phyloP scores from a whole-genome alignment of 2,113 vertebrate species.

The Pluvianellus socialis region DNA sequence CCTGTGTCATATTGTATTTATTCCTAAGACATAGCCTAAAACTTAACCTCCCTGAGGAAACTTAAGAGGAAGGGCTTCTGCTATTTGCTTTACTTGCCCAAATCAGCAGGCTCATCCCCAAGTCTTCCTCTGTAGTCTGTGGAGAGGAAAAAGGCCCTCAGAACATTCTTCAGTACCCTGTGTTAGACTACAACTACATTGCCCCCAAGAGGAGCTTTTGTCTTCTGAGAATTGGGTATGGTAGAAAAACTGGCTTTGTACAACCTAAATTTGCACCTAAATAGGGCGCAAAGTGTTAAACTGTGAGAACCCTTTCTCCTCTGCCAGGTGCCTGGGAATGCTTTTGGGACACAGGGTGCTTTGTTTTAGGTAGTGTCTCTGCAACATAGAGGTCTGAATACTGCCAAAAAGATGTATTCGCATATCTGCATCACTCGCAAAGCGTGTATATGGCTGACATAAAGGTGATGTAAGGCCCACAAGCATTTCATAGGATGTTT shows the following conservation, averaged over 20 bases:
- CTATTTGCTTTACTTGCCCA: not conserved
- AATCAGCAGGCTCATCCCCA: not conserved
- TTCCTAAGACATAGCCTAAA: not conserved
- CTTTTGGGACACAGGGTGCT: not conserved
- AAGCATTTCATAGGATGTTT: not conserved
- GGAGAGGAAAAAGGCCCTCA: not conserved
- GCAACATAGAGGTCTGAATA: not conserved
- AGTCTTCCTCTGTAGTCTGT: not conserved
- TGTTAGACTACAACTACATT: not conserved
- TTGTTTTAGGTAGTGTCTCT: not conserved
- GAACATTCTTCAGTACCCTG: not conserved
- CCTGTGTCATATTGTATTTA: not conserved
- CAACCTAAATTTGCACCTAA: not conserved
- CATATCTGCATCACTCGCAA: not conserved
- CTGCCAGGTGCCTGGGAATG: not conserved
- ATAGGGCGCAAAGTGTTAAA: not conserved
- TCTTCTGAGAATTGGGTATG: not conserved
- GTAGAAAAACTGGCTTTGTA: not conserved
- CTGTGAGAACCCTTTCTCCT: not conserved
- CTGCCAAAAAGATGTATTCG: not conserved
- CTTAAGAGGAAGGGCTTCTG: not conserved
- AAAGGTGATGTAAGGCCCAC: not conserved
- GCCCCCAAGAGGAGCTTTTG: not conserved
- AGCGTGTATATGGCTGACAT: not conserved
- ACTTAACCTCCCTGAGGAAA: not conserved